Percentiles rank a stretch among this genome's conserved stretches.
Evolutionary conservation across 2,113 vertebrate genomes (phyloP).

Genomic region (Smithornis capensis): DNA sequence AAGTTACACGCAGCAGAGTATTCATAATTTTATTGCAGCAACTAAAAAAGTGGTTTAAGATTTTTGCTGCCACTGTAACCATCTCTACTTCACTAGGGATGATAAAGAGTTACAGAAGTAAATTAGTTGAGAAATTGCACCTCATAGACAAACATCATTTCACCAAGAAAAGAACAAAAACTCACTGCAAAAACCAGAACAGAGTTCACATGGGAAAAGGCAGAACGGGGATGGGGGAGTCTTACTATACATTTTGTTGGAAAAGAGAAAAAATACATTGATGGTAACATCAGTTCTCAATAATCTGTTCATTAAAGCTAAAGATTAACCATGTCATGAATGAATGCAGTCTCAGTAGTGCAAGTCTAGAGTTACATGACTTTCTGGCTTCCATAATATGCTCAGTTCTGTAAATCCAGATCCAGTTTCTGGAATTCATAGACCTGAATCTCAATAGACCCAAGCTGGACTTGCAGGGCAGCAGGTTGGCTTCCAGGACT

Average conservation of each 20-base stretch:
- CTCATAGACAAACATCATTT: not conserved
- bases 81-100: not conserved
- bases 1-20: not conserved
- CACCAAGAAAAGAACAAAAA: not conserved
- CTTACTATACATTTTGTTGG: not conserved
- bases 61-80: not conserved
- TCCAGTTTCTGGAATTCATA: accelerated
- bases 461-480: not conserved
- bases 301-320: not conserved
- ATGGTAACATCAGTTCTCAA: not conserved
- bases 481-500: not conserved
- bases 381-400: not conserved
- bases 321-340: not conserved
- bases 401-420: not conserved
- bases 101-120: not conserved
- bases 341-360: not conserved
- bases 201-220: not conserved
- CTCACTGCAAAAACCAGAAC: not conserved
- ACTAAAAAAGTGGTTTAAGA: not conserved
- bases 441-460: not conserved
- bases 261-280: not conserved
- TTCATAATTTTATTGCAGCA: not conserved
- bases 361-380: not conserved
- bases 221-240: accelerated
- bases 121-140: not conserved